Base-by-base conservation (phyloP, 2,888 invertebrate species). In the Sinodicranocentrus sp. region DNA sequence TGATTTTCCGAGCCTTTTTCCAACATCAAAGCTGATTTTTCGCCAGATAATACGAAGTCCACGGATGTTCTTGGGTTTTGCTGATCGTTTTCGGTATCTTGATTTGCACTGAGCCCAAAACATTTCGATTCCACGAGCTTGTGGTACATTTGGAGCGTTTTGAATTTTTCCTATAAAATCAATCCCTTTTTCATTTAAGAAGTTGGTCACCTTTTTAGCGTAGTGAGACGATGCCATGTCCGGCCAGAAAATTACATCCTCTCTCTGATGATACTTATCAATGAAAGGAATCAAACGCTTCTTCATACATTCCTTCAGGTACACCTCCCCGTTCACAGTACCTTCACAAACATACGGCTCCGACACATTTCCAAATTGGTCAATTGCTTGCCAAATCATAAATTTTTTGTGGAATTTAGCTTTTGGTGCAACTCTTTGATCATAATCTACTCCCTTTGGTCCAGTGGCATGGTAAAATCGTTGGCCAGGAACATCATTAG, bases 241-340 rank as follows among this genome's bases (percentile, higher is more conserved):
- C 3, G 78, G 84, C 84, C 84, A 80, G 43, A 84, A 80, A 1
- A n/a, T n/a, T n/a, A n/a, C n/a, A n/a, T n/a, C n/a, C n/a, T n/a
- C n/a, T n/a, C n/a, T n/a, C n/a, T n/a, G n/a, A n/a, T n/a, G n/a
- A n/a, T n/a, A n/a, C n/a, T n/a, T n/a, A 39, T 59, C 1, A 17
- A 77, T 77, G 78, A 77, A 77, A 3, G 77, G 77, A 63, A 83
- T 83, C 63, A 83, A 17, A 25, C 39, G 48, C 17, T 48, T 28
- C 33, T 61, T 83, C 48, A 83, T 59, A 54, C 83, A 77, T 26
- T 78, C 48, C 44, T 78, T 25, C 52, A 83, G 54, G 39, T 83
- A 83, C 19, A 54, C 39, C 10, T 83, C 1, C 13, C 57, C 33
- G 43, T 59, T 78, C 65, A 77, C 63, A 25, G 43, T 76, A 26